phyloP scores from a whole-genome alignment of 2,113 vertebrate species.

The Pipra filicauda region DNA sequence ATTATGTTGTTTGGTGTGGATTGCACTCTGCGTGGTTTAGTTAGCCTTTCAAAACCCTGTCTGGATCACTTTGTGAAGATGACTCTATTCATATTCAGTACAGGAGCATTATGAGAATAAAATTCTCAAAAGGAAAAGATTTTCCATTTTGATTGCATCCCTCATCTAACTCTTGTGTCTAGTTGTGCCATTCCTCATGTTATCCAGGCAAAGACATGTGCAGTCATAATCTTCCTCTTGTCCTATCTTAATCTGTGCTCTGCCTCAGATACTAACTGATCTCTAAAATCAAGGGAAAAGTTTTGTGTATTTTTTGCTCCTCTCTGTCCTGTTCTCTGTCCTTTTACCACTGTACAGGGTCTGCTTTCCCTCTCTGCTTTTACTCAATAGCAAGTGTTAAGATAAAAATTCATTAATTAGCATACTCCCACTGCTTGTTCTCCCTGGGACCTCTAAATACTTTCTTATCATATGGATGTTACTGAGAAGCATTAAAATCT shows the following conservation, averaged over 20 bases:
- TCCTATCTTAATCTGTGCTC: background rate
- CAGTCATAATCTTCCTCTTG: background rate
- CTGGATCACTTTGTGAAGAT: background rate
- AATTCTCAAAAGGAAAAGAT: background rate
- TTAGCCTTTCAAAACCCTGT: background rate
- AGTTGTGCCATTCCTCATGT: background rate
- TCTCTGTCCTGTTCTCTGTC: background rate
- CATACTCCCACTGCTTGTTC: background rate
- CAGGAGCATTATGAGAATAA: background rate
- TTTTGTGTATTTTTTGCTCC: background rate
- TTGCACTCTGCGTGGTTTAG: background rate
- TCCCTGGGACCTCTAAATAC: background rate
- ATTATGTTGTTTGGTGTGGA: background rate
- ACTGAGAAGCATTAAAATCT: background rate
- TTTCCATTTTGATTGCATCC: background rate
- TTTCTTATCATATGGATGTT: background rate
- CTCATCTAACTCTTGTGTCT: background rate
- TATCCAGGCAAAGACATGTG: background rate
- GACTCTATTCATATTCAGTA: background rate
- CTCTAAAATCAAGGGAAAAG: background rate
- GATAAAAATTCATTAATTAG: background rate
- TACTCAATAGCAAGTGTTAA: background rate
- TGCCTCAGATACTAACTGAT: background rate
- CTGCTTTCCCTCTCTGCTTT: background rate
- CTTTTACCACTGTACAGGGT: accelerated